A percentile compares a stretch with the other conserved stretches of the same genome.
Evolutionary conservation across 1,140 invertebrate species (phyloP).

Genomic region (Pollicipes pollicipes): DNA sequence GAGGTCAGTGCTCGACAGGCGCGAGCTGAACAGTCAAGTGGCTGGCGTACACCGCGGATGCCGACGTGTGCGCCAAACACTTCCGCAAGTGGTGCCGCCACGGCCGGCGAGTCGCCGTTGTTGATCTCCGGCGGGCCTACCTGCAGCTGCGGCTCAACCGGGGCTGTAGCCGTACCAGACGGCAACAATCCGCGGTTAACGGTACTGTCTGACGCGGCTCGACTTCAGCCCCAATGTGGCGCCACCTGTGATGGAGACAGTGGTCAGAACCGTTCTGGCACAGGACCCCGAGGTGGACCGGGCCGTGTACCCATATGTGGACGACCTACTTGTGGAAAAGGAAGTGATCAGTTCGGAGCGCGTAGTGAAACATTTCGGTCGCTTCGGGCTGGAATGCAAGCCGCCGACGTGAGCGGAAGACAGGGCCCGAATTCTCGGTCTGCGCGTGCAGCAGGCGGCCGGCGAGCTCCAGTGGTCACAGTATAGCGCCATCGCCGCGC

Average conservation of each 20-base stretch:
- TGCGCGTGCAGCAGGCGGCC: background rate
- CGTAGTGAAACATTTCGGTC: background rate
- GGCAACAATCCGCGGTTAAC: background rate
- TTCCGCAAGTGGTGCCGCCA: conserved; percentile 4
- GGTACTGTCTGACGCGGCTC: conserved; percentile 5
- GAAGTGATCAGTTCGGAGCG: background rate
- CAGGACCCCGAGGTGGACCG: background rate
- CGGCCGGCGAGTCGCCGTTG: background rate
- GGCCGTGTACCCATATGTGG: background rate
- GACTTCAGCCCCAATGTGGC: background rate
- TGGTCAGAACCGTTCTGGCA: background rate
- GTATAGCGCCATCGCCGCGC: background rate
- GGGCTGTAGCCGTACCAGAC: conserved; percentile 6
- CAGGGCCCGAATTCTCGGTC: background rate
- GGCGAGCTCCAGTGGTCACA: background rate
- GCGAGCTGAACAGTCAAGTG: background rate
- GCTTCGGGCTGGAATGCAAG: conserved; percentile 3
- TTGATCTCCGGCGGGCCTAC: background rate
- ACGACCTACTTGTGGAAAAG: background rate
- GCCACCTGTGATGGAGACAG: background rate
- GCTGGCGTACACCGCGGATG: background rate
- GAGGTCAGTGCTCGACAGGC: background rate
- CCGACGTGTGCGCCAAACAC: background rate
- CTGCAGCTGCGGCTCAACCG: background rate
- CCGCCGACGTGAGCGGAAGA: background rate